Evolutionary conservation across 2,113 vertebrate species (phyloP).

Genomic region (Mionectes macconnelli): DNA sequence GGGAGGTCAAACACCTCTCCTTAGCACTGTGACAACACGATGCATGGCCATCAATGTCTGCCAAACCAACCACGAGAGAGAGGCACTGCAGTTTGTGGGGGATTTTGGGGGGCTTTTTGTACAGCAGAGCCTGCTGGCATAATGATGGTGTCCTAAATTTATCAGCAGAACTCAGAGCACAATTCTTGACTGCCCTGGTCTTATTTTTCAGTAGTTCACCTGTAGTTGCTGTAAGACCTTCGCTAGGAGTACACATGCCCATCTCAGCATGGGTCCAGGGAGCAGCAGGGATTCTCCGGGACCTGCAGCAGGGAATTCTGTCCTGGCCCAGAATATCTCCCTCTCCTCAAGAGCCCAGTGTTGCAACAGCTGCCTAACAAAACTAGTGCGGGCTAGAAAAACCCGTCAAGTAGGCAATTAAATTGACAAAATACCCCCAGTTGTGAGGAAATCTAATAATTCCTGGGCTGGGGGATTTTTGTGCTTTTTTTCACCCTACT

Average conservation of each 20-base stretch:
- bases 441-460: conserved; percentile 4
- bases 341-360: neutral
- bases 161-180: neutral
- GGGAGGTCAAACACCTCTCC: neutral
- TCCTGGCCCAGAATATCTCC: neutral
- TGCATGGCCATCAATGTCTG: neutral
- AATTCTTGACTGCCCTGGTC: neutral
- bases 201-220: neutral
- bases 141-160: neutral
- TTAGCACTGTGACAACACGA: neutral
- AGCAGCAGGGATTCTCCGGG: neutral
- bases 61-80: neutral
- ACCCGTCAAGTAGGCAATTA: neutral
- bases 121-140: neutral
- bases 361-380: neutral
- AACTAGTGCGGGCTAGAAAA: neutral
- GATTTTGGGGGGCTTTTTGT: neutral
- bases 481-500: neutral
- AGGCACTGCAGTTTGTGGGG: neutral
- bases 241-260: neutral
- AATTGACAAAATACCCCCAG: neutral
- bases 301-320: neutral
- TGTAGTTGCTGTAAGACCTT: neutral
- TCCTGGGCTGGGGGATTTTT: neutral
- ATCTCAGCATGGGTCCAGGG: neutral